Percentiles rank a stretch among this genome's conserved stretches.
phyloP scores from a whole-genome alignment of 1,140 invertebrate genomes.

The Wiebesia pumilae region DNA sequence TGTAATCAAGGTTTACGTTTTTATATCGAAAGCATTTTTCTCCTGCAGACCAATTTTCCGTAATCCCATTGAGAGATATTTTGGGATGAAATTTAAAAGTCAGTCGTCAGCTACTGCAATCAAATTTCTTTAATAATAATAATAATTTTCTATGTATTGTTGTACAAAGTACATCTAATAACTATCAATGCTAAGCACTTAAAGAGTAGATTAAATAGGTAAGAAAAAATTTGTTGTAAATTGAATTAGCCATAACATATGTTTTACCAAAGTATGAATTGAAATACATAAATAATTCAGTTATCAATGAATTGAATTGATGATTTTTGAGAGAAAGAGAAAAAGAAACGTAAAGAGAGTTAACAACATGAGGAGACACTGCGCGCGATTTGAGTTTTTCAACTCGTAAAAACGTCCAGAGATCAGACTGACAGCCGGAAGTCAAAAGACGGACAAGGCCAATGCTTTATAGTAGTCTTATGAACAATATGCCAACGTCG shows the following conservation, averaged over 20 bases:
- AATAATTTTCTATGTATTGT: not conserved
- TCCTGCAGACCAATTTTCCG: not conserved
- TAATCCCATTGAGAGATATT: no score
- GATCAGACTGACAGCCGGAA: slow-evolving; percentile 73
- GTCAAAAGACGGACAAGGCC: slow-evolving; percentile 73
- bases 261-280: not conserved
- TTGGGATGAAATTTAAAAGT: not conserved
- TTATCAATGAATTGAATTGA: not conserved
- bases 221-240: no score
- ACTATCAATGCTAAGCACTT: no score
- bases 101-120: not conserved
- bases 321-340: not conserved
- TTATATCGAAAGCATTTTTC: not conserved
- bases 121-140: not conserved
- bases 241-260: no score
- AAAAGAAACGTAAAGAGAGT: not conserved
- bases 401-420: slow-evolving; percentile 74
- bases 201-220: no score
- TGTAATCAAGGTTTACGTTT: slow-evolving; percentile 55
- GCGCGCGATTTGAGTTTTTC: slow-evolving; percentile 59
- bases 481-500: slow-evolving; percentile 67
- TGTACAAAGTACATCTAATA: no score
- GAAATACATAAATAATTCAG: not conserved
- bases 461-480: slow-evolving; percentile 72
- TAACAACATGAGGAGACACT: not conserved